Base-by-base conservation (phyloP, 1,140 invertebrate species). In the Heliothis virescens region DNA sequence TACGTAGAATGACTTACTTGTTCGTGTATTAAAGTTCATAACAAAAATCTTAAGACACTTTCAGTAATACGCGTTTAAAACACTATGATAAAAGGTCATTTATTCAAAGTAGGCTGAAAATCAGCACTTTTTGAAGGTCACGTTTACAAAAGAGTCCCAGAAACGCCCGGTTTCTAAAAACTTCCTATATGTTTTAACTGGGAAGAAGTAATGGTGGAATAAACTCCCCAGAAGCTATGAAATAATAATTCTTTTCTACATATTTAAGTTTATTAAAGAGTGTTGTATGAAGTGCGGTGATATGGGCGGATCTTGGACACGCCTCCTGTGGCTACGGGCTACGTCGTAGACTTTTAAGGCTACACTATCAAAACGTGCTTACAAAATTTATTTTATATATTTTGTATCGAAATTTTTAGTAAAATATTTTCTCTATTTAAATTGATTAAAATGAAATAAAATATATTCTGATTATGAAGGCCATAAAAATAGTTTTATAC, bases 221-320 rank as follows among this genome's bases (percentile, higher is more conserved):
- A n/a, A n/a, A n/a, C n/a, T n/a, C n/a, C n/a, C n/a, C n/a, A 12
- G 26, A 59, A 21, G 9, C 26, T 21, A 29, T 7, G 26, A 29
- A 12, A 59, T 21, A 60, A 29, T 60, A 60, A 60, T 11, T 21
- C 15, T 3, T 29, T 21, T 26, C 21, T 26, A 60, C 21, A 26
- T 26, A 1, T 26, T 15, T 29, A 26, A 60, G 0, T 21, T 65
- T 15, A 63, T 63, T n/a, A 67, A 67, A 67, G 41, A 18, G 41
- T 65, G 16, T 57, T 26, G 21, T 48, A 48, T 21, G 26, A 67
- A 12, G 11, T 11, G 62, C n/a, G 52, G 67, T 55, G 12, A 69
- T 78, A 57, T 69, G 75, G 75, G 75, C 75, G 75, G 62, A 57
- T 59, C 52, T 12, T 41, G 34, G 75, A 69, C 75, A 78, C 75